Percentiles rank a stretch among this genome's conserved stretches.
These are phyloP conservation scores for Athalia circularis DNA, from an alignment of 2,888 invertebrate genomes.

Conservation along the genomic window DNA sequence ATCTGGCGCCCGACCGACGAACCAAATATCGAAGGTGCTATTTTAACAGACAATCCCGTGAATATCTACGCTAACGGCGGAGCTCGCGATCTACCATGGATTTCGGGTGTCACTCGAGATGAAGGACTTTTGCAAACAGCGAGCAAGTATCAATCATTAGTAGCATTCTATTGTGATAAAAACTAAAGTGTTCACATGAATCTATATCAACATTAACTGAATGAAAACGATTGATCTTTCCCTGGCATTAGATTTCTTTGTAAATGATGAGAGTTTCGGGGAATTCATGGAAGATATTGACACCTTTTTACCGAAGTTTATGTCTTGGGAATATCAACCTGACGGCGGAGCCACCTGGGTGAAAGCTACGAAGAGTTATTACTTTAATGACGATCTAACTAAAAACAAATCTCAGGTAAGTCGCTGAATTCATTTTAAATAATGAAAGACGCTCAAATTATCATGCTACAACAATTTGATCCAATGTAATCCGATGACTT, in stretches of 20 bases:
- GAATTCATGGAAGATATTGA: slow-evolving; percentile 1
- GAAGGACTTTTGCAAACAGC: slow-evolving; percentile 61
- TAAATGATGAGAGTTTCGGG: not conserved
- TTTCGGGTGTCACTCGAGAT: slow-evolving; percentile 61
- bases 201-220: not conserved
- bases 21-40: slow-evolving; percentile 60
- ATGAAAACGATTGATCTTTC: not conserved
- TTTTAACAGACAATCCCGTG: slow-evolving; percentile 62
- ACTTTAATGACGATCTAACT: slow-evolving; percentile 31
- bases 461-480: slow-evolving; percentile 46
- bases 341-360: not conserved
- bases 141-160: slow-evolving; percentile 53
- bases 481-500: no score
- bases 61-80: slow-evolving; percentile 52
- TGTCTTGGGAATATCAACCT: not conserved
- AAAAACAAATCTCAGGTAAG: slow-evolving; percentile 50
- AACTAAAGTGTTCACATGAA: not conserved
- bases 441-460: slow-evolving; percentile 42
- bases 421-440: not conserved
- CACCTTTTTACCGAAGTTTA: not conserved
- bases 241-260: not conserved
- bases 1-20: slow-evolving; percentile 65
- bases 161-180: not conserved
- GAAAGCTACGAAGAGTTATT: not conserved
- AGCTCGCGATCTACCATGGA: slow-evolving; percentile 67